phyloP scores from a whole-genome alignment of 2,888 invertebrate species.

The Meiosimyza platycephala region DNA sequence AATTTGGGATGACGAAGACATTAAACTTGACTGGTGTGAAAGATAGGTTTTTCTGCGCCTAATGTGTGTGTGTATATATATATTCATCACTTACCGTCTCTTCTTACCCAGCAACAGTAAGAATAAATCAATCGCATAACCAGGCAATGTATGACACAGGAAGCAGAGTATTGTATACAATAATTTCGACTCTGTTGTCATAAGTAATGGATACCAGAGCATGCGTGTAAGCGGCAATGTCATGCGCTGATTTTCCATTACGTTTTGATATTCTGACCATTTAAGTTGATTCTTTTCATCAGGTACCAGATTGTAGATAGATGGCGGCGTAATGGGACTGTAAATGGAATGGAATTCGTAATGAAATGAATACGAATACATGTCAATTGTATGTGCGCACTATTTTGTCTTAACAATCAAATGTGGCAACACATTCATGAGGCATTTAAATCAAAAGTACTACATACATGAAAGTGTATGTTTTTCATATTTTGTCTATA shows the following conservation, averaged over 20 bases:
- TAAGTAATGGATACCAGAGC: constrained; percentile 75
- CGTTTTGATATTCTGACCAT: constrained; percentile 77
- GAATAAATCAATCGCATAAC: constrained; percentile 71
- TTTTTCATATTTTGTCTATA: constrained; percentile 22
- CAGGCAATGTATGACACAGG: constrained; percentile 75
- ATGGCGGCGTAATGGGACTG: constrained; percentile 42
- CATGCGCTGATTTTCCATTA: constrained; percentile 63
- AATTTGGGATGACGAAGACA: too few relatives aligned
- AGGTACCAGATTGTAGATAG: constrained; percentile 84
- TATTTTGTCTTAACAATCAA: too few relatives aligned
- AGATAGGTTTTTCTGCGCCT: too few relatives aligned
- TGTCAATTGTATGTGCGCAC: too few relatives aligned
- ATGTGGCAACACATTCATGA: neutral
- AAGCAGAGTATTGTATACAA: constrained; percentile 67
- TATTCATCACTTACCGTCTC: constrained; percentile 59
- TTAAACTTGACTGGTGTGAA: too few relatives aligned
- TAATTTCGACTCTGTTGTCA: constrained; percentile 67
- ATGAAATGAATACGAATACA: too few relatives aligned
- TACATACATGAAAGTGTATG: too few relatives aligned
- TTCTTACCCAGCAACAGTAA: constrained; percentile 50
- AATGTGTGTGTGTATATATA: too few relatives aligned
- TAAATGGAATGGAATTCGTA: constrained; percentile 4
- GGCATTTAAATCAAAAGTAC: too few relatives aligned
- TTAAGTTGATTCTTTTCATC: constrained; percentile 81
- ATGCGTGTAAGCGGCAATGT: constrained; percentile 73